These are phyloP conservation scores for Lacerta agilis DNA, from an alignment of 2,797 vertebrate species.

Conservation along the genomic window DNA sequence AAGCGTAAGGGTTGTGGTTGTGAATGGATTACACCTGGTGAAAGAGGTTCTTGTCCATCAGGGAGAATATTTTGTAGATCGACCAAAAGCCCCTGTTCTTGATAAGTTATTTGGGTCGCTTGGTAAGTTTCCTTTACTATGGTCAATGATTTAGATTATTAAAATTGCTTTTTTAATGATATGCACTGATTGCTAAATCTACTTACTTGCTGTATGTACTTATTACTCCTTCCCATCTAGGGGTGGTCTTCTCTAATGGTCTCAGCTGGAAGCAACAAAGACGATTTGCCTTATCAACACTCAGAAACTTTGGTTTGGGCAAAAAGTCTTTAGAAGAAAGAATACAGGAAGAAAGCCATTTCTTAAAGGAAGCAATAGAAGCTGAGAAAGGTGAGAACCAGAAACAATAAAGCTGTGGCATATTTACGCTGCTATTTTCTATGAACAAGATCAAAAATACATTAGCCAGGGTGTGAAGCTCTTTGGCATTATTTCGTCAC, in stretches of 20 bases:
- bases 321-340: conserved; percentile 77
- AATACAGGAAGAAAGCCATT: conserved; percentile 72
- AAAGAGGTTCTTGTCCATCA: conserved; percentile 85
- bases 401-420: background rate
- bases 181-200: background rate
- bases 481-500: background rate
- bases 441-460: background rate
- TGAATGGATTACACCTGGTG: conserved; percentile 81
- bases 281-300: conserved; percentile 73
- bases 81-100: conserved; percentile 71
- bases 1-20: conserved; percentile 62
- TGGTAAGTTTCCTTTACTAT: conserved; percentile 73
- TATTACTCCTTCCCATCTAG: background rate
- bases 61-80: conserved; percentile 81
- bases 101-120: conserved; percentile 63
- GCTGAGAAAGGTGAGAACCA: conserved; percentile 71
- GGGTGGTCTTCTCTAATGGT: conserved; percentile 64
- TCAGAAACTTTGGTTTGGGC: conserved; percentile 81
- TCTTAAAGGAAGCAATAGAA: conserved; percentile 54
- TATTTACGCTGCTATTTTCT: background rate
- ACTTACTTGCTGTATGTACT: no score
- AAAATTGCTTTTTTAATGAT: background rate
- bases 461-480: background rate
- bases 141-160: background rate
- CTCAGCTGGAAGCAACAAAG: conserved; percentile 80